A percentile compares a stretch with the other conserved stretches of the same genome.
Evolutionary conservation across 2,797 vertebrate genomes (phyloP).

Genomic region (Eulemur coronatus): DNA sequence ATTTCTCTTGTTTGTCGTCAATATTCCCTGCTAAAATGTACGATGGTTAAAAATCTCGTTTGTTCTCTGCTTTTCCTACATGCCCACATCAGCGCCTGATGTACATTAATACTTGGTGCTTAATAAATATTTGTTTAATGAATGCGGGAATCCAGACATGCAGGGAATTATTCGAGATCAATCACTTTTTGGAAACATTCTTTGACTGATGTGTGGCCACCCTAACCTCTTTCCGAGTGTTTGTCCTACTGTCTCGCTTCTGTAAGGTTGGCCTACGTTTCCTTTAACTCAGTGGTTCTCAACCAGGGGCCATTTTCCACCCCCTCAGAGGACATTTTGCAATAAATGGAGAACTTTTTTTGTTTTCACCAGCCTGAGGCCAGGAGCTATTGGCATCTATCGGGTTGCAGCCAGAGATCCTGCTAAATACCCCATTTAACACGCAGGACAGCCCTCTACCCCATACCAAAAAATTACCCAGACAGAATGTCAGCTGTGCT

Average conservation of each 20-base stretch:
- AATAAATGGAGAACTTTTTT: neutral
- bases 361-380: neutral
- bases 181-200: neutral
- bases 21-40: neutral
- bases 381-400: neutral
- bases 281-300: neutral
- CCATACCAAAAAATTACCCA: neutral
- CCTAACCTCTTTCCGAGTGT: neutral
- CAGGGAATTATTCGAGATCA: neutral
- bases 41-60: neutral
- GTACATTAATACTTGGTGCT: neutral
- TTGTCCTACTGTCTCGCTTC: neutral
- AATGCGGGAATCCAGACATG: neutral
- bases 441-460: neutral
- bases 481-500: neutral
- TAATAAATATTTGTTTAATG: neutral
- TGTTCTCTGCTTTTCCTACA: neutral
- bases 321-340: neutral
- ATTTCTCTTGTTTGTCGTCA: neutral
- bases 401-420: neutral
- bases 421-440: neutral
- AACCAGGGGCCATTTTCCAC: neutral
- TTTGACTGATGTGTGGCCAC: no score
- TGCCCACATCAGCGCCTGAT: neutral
- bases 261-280: neutral